phyloP scores from a whole-genome alignment of 2,888 invertebrate genomes.

The Heliconius ethilla region DNA sequence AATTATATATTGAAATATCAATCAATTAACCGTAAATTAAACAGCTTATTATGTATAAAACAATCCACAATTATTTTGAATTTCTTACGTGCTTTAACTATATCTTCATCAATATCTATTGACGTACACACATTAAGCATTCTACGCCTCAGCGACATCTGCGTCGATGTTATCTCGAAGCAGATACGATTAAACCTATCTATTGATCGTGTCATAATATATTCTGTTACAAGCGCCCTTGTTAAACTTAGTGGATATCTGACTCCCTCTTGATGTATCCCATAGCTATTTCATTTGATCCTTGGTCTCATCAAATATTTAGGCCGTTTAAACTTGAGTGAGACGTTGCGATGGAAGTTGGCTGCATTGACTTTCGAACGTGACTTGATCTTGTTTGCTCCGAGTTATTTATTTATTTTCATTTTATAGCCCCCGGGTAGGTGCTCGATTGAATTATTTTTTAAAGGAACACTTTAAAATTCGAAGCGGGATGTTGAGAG shows the following conservation, averaged over 20 bases:
- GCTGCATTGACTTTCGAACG: conserved; percentile 58
- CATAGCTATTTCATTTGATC: conserved; percentile 75
- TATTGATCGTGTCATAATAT: conserved; percentile 72
- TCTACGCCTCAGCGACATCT: conserved; percentile 34
- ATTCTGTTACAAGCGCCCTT: conserved; percentile 75
- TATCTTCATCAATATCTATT: conserved; percentile 8
- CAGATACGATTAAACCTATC: conserved; percentile 53
- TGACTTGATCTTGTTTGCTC: conserved; percentile 51
- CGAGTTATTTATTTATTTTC: conserved; percentile 50
- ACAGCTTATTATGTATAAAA: neutral
- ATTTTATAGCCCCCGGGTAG: conserved; percentile 43
- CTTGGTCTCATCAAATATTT: conserved; percentile 78
- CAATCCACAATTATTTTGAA: neutral
- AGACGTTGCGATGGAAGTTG: conserved; percentile 60
- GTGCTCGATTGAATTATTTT: conserved; percentile 42
- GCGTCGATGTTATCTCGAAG: conserved; percentile 44
- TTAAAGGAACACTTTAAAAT: conserved; percentile 38
- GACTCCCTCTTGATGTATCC: conserved; percentile 63
- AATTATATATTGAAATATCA: too few species aligned
- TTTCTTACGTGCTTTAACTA: neutral
- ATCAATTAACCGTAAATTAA: neutral
- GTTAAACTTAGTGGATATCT: conserved; percentile 67
- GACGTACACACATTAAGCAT: conserved; percentile 33
- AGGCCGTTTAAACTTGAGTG: conserved; percentile 74
- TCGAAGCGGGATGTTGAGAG: conserved; percentile 33